Conservation (phyloP, 2,797 vertebrate genomes). For the Paguma larvata region DNA sequence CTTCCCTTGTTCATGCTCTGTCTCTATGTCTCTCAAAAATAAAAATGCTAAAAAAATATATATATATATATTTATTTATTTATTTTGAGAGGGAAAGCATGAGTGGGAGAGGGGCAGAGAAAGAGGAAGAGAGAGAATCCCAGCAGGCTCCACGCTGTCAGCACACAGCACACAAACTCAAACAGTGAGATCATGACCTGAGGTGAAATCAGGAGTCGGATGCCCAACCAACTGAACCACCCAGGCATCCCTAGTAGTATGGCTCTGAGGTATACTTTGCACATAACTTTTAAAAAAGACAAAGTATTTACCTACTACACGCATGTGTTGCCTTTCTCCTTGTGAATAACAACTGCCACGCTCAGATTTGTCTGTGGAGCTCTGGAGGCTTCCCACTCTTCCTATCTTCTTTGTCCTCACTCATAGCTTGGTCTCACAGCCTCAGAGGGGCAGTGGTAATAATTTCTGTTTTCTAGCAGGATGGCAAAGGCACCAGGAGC, state of each 20-base stretch:
- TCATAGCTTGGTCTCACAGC: neutral
- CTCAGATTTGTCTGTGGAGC: neutral
- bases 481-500: neutral
- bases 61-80: no score
- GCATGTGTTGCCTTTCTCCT: neutral
- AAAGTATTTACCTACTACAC: neutral
- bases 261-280: neutral
- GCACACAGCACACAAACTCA: neutral
- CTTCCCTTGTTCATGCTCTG: no score
- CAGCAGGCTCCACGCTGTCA: neutral
- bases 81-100: no score
- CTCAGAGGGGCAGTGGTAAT: neutral
- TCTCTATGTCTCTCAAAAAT: no score
- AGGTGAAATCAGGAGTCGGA: neutral
- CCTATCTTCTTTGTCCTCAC: neutral
- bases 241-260: neutral
- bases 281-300: neutral
- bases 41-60: no score
- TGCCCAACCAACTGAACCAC: neutral
- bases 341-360: fast-evolving
- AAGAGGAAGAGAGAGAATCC: neutral
- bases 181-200: neutral
- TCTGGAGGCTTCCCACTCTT: neutral
- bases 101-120: no score
- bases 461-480: neutral